Evolutionary conservation across 2,888 invertebrate species (phyloP).

Genomic region (Venusia cambrica): DNA sequence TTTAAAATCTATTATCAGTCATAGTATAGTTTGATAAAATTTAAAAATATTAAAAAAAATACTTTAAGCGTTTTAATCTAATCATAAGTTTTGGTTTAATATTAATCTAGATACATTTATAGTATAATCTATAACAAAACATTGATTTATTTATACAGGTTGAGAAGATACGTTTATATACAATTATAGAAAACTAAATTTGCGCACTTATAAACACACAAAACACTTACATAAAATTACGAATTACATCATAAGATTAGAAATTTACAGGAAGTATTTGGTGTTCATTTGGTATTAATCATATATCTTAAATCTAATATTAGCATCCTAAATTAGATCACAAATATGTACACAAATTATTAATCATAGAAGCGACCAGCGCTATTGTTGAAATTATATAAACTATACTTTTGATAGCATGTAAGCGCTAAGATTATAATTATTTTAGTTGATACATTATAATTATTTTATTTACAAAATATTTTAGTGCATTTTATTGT

Average conservation of each 20-base stretch:
- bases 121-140: slow-evolving; percentile 21
- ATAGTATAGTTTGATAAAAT: slow-evolving; percentile 49
- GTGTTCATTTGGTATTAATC: slow-evolving; percentile 62
- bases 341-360: slow-evolving; percentile 43
- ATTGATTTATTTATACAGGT: slow-evolving; percentile 23
- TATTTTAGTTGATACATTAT: slow-evolving; percentile 12
- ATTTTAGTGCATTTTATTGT: slow-evolving; percentile 49
- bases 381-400: slow-evolving; percentile 37
- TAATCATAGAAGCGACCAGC: slow-evolving; percentile 62
- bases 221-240: slow-evolving; percentile 34
- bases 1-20: slow-evolving; percentile 70
- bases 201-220: no score
- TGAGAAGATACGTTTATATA: slow-evolving; percentile 33
- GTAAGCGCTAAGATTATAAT: slow-evolving; percentile 19
- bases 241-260: slow-evolving; percentile 67
- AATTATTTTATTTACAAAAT: slow-evolving; percentile 26
- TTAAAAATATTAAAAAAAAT: slow-evolving; percentile 28
- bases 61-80: slow-evolving; percentile 29
- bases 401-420: slow-evolving; percentile 22
- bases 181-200: slow-evolving; percentile 32
- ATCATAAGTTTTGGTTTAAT: slow-evolving; percentile 36
- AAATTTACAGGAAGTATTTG: slow-evolving; percentile 66
- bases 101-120: slow-evolving; percentile 25
- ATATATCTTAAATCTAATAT: slow-evolving; percentile 28
- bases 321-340: slow-evolving; percentile 30